phyloP scores from a whole-genome alignment of 2,797 vertebrate species.

The Astyanax mexicanus region DNA sequence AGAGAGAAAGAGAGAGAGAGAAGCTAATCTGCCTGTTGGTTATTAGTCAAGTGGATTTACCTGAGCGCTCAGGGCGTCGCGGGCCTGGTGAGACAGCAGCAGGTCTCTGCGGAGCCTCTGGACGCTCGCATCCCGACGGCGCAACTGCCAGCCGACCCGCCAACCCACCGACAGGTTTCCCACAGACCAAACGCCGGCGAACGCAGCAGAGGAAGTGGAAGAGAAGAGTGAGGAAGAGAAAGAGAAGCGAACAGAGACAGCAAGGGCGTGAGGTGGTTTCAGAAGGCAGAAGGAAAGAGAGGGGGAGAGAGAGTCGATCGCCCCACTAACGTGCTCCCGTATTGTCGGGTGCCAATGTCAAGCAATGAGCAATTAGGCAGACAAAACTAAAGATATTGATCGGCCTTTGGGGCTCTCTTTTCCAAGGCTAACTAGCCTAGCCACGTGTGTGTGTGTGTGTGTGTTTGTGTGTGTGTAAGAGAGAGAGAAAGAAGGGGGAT shows the following conservation, averaged over 20 bases:
- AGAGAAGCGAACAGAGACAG: conserved; percentile 64
- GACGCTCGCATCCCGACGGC: conserved; percentile 69
- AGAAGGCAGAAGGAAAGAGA: conserved; percentile 42
- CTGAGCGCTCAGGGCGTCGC: conserved; percentile 78
- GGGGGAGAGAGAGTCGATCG: conserved; percentile 71
- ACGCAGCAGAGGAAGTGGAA: conserved; percentile 67
- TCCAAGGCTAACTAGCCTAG: conserved; percentile 77
- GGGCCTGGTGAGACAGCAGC: conserved; percentile 74
- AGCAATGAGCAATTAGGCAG: conserved; percentile 89
- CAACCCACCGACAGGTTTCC: too few relatives aligned
- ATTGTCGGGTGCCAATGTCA: conserved; percentile 78
- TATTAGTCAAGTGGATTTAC: conserved; percentile 79
- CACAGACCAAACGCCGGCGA: conserved; percentile 64
- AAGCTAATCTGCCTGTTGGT: conserved; percentile 72
- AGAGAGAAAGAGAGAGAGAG: conserved; percentile 47
- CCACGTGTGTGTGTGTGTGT: conserved; percentile 71
- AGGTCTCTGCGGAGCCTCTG: conserved; percentile 70
- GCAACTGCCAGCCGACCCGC: conserved; percentile 68
- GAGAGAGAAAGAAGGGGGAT: conserved; percentile 52
- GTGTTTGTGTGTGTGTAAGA: background rate
- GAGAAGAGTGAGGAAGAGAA: conserved; percentile 64
- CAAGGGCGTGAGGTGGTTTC: conserved; percentile 65
- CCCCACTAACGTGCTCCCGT: conserved; percentile 75
- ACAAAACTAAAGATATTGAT: conserved; percentile 86
- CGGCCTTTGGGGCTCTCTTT: conserved; percentile 73